A percentile compares a stretch with the other conserved stretches of the same genome.
Evolutionary conservation across 2,113 vertebrate genomes (phyloP).

Genomic region (Nanorana parkeri): DNA sequence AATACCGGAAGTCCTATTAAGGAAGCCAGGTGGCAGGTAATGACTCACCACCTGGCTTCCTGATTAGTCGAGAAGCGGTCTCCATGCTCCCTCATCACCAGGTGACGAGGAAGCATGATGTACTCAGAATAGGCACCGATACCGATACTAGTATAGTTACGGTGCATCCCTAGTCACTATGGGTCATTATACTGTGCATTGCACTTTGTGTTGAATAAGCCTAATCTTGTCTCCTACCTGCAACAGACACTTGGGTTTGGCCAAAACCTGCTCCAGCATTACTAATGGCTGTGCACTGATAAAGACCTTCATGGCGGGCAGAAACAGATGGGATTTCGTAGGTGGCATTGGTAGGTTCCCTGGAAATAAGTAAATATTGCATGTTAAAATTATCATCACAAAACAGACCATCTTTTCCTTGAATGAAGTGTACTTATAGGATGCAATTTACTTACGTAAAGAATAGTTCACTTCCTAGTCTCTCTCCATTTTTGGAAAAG

Average conservation of each 20-base stretch:
- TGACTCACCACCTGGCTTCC: no score
- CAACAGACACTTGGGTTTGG: constrained; percentile 74
- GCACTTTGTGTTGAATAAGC: no score
- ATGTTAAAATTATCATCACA: no score
- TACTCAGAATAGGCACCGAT: no score
- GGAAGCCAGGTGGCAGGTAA: no score
- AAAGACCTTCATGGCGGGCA: constrained; percentile 79
- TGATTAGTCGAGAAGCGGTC: no score
- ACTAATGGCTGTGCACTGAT: constrained; percentile 83
- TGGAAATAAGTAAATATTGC: constrained; percentile 59
- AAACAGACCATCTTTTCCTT: neutral
- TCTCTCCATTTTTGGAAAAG: constrained; percentile 74
- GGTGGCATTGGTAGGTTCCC: constrained; percentile 78
- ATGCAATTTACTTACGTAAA: constrained; percentile 78
- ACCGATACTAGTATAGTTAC: no score
- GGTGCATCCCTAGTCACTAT: no score
- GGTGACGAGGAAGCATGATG: no score
- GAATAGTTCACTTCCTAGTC: constrained; percentile 76
- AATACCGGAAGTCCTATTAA: no score
- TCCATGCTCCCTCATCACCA: no score
- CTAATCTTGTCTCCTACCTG: constrained; percentile 72
- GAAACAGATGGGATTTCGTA: constrained; percentile 83
- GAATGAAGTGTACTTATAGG: neutral
- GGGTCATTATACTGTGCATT: no score
- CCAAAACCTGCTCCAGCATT: constrained; percentile 77